Base-by-base conservation (phyloP, 2,797 vertebrate species). In the Tauraco hartlaubi region DNA sequence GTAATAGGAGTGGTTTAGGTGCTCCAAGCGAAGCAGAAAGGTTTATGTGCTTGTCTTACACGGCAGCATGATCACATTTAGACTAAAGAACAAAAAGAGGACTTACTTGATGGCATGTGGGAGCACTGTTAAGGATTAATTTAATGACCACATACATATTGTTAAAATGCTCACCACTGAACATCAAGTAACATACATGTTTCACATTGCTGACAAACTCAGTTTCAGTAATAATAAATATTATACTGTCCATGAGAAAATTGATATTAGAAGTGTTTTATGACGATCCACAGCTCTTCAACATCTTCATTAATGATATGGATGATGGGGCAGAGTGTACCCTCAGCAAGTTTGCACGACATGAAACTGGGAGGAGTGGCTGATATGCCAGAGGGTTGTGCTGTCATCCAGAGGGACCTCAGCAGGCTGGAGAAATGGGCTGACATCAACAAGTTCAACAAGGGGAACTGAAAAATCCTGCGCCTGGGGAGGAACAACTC, bases 21-120 rank as follows among this genome's bases (percentile, higher is more conserved):
- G 39, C 28, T 94, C 63, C 79, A 82, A 72, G 26, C n/a, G 51
- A 95, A 94, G 64, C n/a, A 71, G 89, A 94, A 90, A 79, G 48
- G 33, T 89, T 93, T 93, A 88, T 59, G 84, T 1, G 14, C 29
- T 62, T 85, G 51, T 88, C 49, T 93, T 73, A 72, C 18, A 28
- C 72, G 55, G 83, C 62, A 91, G 46, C 39, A 75, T 21, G 52
- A 89, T 72, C 29, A 25, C 43, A 56, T 88, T 75, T 54, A 93
- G 39, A 82, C n/a, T 64, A 80, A 88, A 88, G 44, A 95, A 73
- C n/a, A 94, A 51, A 94, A 51, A 83, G 25, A 59, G 37, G n/a
- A 86, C 43, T 64, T 75, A 81, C 62, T 71, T 92, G 81, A 78
- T 84, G 69, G 77, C 81, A 94, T 72, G 75, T 62, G 48, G 71